Evolutionary conservation across 1,140 invertebrate genomes (phyloP).

Genomic region (Heliconius hewitsoni): DNA sequence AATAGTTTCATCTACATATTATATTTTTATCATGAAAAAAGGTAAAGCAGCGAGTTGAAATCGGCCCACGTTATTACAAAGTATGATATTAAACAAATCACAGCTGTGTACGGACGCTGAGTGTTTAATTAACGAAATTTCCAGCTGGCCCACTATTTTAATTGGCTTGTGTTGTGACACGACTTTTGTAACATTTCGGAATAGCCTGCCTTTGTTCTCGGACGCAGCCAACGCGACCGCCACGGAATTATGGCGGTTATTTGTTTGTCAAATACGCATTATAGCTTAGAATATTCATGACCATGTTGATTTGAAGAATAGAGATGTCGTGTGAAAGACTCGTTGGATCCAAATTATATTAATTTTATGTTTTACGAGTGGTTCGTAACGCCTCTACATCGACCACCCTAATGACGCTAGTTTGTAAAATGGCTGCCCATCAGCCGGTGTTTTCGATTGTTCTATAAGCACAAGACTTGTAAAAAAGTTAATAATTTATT

Average conservation of each 20-base stretch:
- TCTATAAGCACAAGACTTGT: not conserved
- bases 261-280: constrained; percentile 79
- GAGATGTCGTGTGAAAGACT: constrained; percentile 77
- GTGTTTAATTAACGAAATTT: constrained; percentile 77
- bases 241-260: constrained; percentile 59
- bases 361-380: constrained; percentile 57
- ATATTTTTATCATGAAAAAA: not conserved
- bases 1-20: not conserved
- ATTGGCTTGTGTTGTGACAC: constrained; percentile 74
- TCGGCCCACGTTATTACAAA: constrained; percentile 32
- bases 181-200: constrained; percentile 75
- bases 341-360: constrained; percentile 69
- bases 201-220: constrained; percentile 72
- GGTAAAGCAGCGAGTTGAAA: not conserved
- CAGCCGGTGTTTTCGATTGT: constrained; percentile 51
- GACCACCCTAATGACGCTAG: constrained; percentile 54
- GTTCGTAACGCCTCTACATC: constrained; percentile 59
- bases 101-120: constrained; percentile 55
- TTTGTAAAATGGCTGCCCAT: constrained; percentile 40
- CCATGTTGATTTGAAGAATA: constrained; percentile 54
- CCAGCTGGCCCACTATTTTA: constrained; percentile 75
- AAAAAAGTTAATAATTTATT: not conserved
- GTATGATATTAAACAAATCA: constrained; percentile 59
- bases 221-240: constrained; percentile 54
- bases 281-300: constrained; percentile 58